These are phyloP conservation scores for Phyto melanocephala DNA, from an alignment of 2,888 invertebrate genomes.

Conservation along the genomic window DNA sequence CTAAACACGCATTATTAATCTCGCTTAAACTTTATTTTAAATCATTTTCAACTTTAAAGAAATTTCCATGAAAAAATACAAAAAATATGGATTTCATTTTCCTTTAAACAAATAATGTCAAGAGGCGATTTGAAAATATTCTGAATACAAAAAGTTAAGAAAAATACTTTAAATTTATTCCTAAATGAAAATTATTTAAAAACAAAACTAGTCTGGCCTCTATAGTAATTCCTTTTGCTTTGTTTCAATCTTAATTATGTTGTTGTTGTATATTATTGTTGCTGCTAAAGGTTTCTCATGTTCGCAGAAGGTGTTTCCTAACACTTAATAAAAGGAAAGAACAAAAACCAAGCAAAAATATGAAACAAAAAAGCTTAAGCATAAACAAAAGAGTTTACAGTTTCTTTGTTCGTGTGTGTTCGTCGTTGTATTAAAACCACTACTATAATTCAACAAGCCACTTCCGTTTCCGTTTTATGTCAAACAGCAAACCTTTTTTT, in stretches of 20 bases:
- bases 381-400: background rate
- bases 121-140: no score
- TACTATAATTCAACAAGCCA: slow-evolving; percentile 24
- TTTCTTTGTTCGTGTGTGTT: background rate
- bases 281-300: slow-evolving; percentile 2
- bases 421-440: background rate
- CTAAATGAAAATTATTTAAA: no score
- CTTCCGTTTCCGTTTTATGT: slow-evolving; percentile 42
- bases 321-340: background rate
- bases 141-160: no score
- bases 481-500: slow-evolving; percentile 19
- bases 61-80: no score
- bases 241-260: background rate
- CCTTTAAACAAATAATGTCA: no score
- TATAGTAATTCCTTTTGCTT: background rate
- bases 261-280: background rate
- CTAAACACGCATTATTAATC: no score
- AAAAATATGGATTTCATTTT: no score
- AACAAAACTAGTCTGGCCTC: no score
- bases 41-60: no score
- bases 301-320: slow-evolving; percentile 15
- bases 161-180: no score
- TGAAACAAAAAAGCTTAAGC: background rate
- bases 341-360: background rate
- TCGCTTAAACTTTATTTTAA: no score